phyloP scores from a whole-genome alignment of 2,888 invertebrate species.

The Argyresthia albistria region DNA sequence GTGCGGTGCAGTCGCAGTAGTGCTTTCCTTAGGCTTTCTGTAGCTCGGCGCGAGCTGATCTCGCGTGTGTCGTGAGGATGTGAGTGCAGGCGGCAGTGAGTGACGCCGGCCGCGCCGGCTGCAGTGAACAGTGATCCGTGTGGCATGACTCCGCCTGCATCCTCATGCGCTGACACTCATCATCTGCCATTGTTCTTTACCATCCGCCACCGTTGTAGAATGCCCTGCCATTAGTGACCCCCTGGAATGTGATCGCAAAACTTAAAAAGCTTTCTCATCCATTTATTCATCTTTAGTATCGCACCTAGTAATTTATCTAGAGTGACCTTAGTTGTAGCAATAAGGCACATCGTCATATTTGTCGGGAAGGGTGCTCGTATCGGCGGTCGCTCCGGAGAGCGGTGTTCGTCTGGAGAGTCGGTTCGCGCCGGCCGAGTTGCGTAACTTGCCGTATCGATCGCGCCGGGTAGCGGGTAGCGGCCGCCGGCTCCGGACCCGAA shows the following conservation, averaged over 20 bases:
- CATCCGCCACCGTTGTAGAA: neutral
- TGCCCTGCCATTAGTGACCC: neutral
- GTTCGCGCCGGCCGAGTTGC: conserved; percentile 56
- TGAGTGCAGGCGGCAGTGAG: conserved; percentile 59
- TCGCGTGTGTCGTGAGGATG: conserved; percentile 50
- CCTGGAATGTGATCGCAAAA: neutral
- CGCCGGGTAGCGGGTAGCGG: conserved; percentile 29
- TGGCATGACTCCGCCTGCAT: conserved; percentile 18
- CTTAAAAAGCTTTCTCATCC: neutral
- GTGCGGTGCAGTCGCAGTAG: conserved; percentile 63
- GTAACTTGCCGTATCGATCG: conserved; percentile 67
- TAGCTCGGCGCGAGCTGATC: conserved; percentile 24
- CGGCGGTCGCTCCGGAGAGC: neutral
- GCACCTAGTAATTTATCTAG: neutral
- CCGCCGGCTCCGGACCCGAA: neutral
- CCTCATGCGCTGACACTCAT: neutral
- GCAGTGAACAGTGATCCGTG: conserved; percentile 36
- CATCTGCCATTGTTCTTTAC: neutral
- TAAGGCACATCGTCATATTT: neutral
- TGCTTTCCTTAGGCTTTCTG: conserved; percentile 54
- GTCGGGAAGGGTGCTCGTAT: neutral
- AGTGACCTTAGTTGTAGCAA: neutral
- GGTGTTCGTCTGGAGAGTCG: neutral
- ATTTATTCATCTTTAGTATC: neutral
- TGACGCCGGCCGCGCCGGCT: conserved; percentile 23